phyloP scores from a whole-genome alignment of 2,797 vertebrate genomes.

The Mormyrops attenuatus region DNA sequence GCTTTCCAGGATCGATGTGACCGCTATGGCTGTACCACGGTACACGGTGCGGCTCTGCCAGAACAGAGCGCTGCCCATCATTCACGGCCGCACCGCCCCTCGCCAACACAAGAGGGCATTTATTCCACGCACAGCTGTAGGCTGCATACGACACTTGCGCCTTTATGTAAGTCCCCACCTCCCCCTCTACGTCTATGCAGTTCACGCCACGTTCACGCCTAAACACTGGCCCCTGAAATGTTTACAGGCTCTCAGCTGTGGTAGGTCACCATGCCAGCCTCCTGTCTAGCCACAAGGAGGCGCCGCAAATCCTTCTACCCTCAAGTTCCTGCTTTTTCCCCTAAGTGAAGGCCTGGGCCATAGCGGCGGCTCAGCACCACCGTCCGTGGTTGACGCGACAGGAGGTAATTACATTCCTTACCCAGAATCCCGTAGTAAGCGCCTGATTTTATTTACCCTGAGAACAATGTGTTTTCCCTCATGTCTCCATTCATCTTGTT shows the following conservation, averaged over 20 bases:
- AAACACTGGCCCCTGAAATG: background rate
- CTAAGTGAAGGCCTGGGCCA: background rate
- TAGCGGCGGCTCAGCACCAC: background rate
- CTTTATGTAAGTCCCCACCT: background rate
- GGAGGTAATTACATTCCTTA: background rate
- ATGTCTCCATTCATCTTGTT: slow-evolving; percentile 2
- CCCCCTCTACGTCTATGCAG: background rate
- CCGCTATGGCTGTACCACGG: background rate
- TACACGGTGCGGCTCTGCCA: background rate
- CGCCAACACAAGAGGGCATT: background rate
- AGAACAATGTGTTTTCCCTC: background rate
- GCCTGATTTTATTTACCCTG: background rate
- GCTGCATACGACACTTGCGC: background rate
- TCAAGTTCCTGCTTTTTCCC: too few species aligned
- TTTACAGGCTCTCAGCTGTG: background rate
- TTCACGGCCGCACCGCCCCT: background rate
- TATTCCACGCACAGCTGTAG: background rate
- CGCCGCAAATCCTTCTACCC: background rate
- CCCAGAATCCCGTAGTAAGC: background rate
- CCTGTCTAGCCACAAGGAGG: background rate
- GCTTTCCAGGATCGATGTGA: background rate
- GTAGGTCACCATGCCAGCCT: background rate
- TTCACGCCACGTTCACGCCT: background rate
- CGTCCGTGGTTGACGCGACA: background rate
- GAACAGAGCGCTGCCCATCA: background rate